These are phyloP conservation scores for Garra rufa DNA, from an alignment of 2,113 vertebrate genomes.

Conservation along the genomic window DNA sequence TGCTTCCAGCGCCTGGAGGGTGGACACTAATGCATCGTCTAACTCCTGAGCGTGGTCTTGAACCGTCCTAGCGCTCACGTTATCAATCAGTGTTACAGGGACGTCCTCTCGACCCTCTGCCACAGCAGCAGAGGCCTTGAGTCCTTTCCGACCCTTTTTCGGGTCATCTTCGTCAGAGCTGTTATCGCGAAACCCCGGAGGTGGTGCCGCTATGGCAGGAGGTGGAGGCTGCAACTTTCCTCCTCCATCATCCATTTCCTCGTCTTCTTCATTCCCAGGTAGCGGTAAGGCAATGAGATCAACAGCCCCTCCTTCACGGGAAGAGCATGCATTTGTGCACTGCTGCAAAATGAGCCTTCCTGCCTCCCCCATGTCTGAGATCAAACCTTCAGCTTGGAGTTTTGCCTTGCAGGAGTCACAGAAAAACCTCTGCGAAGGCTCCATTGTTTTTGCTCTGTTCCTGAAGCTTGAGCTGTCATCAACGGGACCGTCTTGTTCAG, in stretches of 20 bases:
- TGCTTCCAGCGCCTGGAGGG: slow-evolving; percentile 95
- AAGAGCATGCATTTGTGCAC: slow-evolving; percentile 77
- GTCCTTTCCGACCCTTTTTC: slow-evolving; percentile 81
- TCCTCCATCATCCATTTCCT: slow-evolving; percentile 73
- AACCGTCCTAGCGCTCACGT: slow-evolving; percentile 88
- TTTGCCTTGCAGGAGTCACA: slow-evolving; percentile 95
- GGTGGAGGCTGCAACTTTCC: slow-evolving; percentile 81
- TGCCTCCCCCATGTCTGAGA: slow-evolving; percentile 63
- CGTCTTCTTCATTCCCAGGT: slow-evolving; percentile 89
- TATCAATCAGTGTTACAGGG: slow-evolving; percentile 94
- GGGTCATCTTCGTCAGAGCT: slow-evolving; percentile 95
- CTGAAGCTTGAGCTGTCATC: slow-evolving; percentile 79
- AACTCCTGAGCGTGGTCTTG: slow-evolving; percentile 95
- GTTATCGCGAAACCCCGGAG: slow-evolving; percentile 96
- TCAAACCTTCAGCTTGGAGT: slow-evolving; percentile 77
- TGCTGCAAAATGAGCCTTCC: slow-evolving; percentile 63
- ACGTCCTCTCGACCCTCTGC: slow-evolving; percentile 85
- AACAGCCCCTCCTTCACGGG: slow-evolving; percentile 86
- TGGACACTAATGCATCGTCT: slow-evolving; percentile 96
- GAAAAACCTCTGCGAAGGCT: slow-evolving; percentile 84
- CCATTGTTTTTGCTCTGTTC: slow-evolving; percentile 86
- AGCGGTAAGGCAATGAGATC: slow-evolving; percentile 93
- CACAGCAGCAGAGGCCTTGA: slow-evolving; percentile 55
- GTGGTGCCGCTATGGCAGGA: slow-evolving; percentile 90
- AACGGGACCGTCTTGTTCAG: slow-evolving; percentile 68